Evolutionary conservation across 2,888 invertebrate genomes (phyloP).

Genomic region (Philhelius pedissequus): DNA sequence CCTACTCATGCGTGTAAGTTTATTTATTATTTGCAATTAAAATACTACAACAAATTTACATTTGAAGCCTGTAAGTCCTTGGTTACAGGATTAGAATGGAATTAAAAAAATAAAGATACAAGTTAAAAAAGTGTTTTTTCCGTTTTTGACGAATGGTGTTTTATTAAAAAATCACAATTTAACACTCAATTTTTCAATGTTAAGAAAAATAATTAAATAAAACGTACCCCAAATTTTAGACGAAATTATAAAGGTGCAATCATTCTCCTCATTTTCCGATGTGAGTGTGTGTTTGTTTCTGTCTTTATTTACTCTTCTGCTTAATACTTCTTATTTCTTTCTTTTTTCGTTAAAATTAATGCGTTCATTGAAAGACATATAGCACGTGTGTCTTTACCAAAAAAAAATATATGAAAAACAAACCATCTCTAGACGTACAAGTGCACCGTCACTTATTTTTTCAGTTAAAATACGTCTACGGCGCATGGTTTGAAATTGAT

Average conservation of each 20-base stretch:
- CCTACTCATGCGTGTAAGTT: slow-evolving; percentile 92
- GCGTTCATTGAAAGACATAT: slow-evolving; percentile 41
- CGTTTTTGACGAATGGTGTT: not conserved
- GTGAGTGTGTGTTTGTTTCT: not conserved
- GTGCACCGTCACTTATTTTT: slow-evolving; percentile 28
- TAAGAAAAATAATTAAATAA: slow-evolving; percentile 13
- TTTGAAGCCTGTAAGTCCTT: not conserved
- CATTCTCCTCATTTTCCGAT: slow-evolving; percentile 10
- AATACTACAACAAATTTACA: not conserved
- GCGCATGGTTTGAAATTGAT: slow-evolving; percentile 5
- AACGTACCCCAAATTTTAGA: not conserved
- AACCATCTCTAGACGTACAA: slow-evolving; percentile 9
- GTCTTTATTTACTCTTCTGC: not conserved
- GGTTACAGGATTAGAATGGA: not conserved
- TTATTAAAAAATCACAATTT: not conserved
- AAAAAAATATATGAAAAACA: not conserved
- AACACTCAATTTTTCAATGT: slow-evolving; percentile 24
- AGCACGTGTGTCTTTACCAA: slow-evolving; percentile 24
- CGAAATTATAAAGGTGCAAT: slow-evolving; percentile 24
- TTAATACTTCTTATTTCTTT: slow-evolving; percentile 1
- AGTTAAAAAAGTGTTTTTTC: not conserved
- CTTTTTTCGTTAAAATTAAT: slow-evolving; percentile 40
- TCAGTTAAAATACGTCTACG: not conserved
- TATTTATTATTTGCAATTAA: not conserved
- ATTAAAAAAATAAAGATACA: not conserved